Base-by-base conservation (phyloP, 2,888 invertebrate genomes). In the Achlya flavicornis region DNA sequence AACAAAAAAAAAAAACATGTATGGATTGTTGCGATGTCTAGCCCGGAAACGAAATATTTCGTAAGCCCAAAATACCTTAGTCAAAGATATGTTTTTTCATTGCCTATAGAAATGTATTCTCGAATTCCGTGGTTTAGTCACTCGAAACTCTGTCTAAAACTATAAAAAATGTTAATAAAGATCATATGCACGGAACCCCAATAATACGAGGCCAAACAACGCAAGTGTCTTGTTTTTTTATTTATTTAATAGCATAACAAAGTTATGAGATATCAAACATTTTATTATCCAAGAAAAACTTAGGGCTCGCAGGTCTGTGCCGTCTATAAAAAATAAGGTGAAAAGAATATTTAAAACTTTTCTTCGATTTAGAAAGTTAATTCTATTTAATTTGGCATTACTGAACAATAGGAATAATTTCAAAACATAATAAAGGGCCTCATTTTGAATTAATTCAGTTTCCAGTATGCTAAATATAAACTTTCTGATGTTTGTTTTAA, bases 341-440 rank as follows among this genome's bases (percentile, higher is more conserved):
- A 48, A 48, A 48, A 48, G 48, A 48, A 48, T 48, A 48, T 48
- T 48, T 16, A 8, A 48, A 48, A 16, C 48, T 48, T 48, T 48
- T 48, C 43, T 48, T 48, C 16, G 48, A 5, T 48, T 48, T 48
- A 48, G 16, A 48, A 48, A 16, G 48, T 48, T 48, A 48, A 48
- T 48, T 48, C 48, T 16, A 7, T 48, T 48, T 46, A 46, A 46
- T 46, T 46, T 46, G 46, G 1, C 46, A 46, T 12, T 16, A 48
- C 16, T 48, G 48, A 48, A 48, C 48, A 48, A 48, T 16, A 48
- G 48, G 48, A 48, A 48, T 48, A 7, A 48, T 48, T 16, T 48
- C 48, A 48, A 48, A 48, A 16, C 16, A 48, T 48, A 48, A 48
- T 16, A 16, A 48, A 16, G 48, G 16, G 43, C 14, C 4, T 48